Percentiles rank a stretch among this genome's conserved stretches.
phyloP scores from a whole-genome alignment of 2,888 invertebrate genomes.

The Tuberolachnus salignus region DNA sequence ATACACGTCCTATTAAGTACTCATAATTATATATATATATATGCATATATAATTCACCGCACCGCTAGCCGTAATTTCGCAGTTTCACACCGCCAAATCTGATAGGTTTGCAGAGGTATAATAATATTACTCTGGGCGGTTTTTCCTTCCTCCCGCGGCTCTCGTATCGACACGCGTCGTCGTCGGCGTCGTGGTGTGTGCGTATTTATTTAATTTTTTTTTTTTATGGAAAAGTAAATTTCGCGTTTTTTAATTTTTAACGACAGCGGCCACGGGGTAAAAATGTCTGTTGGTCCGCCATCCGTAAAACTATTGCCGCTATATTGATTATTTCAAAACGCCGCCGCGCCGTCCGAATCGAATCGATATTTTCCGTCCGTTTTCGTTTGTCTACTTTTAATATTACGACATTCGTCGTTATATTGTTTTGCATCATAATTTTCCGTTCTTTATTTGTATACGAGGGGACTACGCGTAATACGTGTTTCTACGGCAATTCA shows the following conservation, averaged over 20 bases:
- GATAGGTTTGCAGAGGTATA: no score
- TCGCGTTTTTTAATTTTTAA: conserved; percentile 35
- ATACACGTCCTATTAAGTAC: no score
- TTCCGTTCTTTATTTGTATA: not conserved
- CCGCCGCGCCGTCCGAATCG: conserved; percentile 35
- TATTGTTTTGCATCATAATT: conserved; percentile 39
- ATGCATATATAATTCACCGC: no score
- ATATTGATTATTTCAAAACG: conserved; percentile 48
- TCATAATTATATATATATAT: no score
- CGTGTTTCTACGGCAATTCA: not conserved
- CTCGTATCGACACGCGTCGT: conserved; percentile 15
- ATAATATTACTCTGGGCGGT: not conserved
- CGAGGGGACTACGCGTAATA: not conserved
- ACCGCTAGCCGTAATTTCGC: no score
- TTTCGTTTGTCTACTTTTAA: no score
- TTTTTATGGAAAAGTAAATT: conserved; percentile 31
- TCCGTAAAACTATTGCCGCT: conserved; percentile 54
- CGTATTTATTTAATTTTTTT: not conserved
- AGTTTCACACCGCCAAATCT: not conserved
- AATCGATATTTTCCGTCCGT: conserved; percentile 53
- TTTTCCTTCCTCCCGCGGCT: not conserved
- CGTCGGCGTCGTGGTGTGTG: not conserved
- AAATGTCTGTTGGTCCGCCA: conserved; percentile 45
- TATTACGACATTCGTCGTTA: conserved; percentile 25
- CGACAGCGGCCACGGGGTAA: conserved; percentile 1